phyloP scores from a whole-genome alignment of 2,888 invertebrate species.

The Smittia sp. region DNA sequence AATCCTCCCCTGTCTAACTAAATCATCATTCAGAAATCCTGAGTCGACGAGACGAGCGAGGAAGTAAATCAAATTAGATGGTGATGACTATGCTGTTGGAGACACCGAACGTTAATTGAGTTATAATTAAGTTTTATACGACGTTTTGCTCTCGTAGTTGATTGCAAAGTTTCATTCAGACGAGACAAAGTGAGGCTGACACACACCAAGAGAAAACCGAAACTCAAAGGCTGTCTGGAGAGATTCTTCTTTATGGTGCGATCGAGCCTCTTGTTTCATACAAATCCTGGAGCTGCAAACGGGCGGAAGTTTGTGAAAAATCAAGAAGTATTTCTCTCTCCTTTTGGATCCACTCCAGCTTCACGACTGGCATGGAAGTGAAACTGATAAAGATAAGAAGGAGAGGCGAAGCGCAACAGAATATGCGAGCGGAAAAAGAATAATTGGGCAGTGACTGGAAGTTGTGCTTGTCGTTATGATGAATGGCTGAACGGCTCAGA shows the following conservation, averaged over 20 bases:
- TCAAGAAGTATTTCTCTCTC: too few relatives aligned
- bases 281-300: too few relatives aligned
- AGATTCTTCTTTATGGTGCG: too few relatives aligned
- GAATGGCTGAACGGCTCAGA: background rate
- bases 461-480: background rate
- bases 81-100: background rate
- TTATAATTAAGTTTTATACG: background rate
- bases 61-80: slow-evolving; percentile 26
- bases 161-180: background rate
- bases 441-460: slow-evolving; percentile 22
- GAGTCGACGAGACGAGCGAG: background rate
- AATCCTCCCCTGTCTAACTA: too few relatives aligned
- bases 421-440: background rate
- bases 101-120: slow-evolving; percentile 4
- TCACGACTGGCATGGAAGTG: background rate
- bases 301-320: too few relatives aligned
- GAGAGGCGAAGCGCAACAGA: background rate
- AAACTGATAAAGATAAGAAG: slow-evolving; percentile 34
- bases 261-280: too few relatives aligned
- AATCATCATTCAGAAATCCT: too few relatives aligned
- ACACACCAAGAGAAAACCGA: too few relatives aligned
- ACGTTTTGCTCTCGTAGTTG: background rate
- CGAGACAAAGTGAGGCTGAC: background rate
- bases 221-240: too few relatives aligned
- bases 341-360: too few relatives aligned